Percentiles rank a stretch among this genome's conserved stretches.
These are phyloP conservation scores for Anolis sagrei DNA, from an alignment of 2,113 vertebrate genomes.

Conservation along the genomic window DNA sequence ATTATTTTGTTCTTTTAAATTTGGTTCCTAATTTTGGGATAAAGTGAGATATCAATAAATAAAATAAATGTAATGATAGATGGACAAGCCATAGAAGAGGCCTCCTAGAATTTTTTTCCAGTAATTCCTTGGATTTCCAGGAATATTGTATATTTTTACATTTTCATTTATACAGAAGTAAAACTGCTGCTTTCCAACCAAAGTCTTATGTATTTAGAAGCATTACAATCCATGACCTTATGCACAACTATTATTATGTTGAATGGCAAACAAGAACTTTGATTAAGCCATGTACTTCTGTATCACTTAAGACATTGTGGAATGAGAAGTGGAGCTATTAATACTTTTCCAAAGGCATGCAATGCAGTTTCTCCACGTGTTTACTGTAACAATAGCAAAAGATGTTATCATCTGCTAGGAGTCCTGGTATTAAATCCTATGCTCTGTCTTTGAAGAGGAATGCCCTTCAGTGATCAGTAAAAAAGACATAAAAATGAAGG, in stretches of 20 bases:
- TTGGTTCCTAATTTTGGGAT: no score
- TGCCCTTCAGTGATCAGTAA: conserved; percentile 9
- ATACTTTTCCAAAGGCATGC: not conserved
- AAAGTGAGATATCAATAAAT: no score
- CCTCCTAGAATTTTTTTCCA: not conserved
- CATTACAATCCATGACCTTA: not conserved
- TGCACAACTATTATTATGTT: not conserved
- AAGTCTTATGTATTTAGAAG: not conserved
- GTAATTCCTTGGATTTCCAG: not conserved
- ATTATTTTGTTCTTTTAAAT: no score
- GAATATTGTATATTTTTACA: conserved; percentile 17
- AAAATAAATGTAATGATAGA: no score
- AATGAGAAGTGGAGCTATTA: not conserved
- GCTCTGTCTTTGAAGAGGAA: conserved; percentile 30
- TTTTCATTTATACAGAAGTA: not conserved
- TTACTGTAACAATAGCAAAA: not conserved
- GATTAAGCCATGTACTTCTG: not conserved
- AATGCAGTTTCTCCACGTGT: not conserved
- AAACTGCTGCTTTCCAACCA: not conserved
- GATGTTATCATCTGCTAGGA: not conserved
- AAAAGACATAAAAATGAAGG: conserved; percentile 28
- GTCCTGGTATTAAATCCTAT: not conserved
- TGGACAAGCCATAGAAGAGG: not conserved
- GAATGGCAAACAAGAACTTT: not conserved
- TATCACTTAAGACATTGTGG: not conserved